Percentiles rank a stretch among this genome's conserved stretches.
These are phyloP conservation scores for Cataglyphis rosenhaueri DNA, from an alignment of 2,888 invertebrate genomes.

Conservation along the genomic window DNA sequence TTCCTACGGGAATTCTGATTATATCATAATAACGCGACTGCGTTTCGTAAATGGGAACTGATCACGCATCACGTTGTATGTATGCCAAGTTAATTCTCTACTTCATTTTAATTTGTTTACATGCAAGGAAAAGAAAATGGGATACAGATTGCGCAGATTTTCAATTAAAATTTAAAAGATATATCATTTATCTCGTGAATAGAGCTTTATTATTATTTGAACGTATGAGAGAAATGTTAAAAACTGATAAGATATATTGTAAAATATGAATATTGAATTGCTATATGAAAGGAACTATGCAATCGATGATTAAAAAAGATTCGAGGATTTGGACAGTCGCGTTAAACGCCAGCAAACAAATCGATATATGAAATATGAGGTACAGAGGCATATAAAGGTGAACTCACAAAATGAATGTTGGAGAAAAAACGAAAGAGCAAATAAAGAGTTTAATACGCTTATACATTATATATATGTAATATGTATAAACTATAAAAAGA, in stretches of 20 bases:
- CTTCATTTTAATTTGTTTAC: not conserved
- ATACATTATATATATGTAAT: no score
- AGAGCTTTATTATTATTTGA: not conserved
- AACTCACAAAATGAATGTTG: not conserved
- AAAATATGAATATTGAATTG: not conserved
- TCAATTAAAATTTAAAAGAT: not conserved
- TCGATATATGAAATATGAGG: not conserved
- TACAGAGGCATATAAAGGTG: not conserved
- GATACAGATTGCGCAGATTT: not conserved
- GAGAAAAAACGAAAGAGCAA: not conserved
- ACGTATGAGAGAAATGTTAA: not conserved
- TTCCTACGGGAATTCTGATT: conserved; percentile 8
- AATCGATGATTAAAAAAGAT: conserved; percentile 3
- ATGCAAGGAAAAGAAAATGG: conserved; percentile 15
- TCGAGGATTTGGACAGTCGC: not conserved
- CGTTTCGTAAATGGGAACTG: not conserved
- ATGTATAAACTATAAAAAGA: not conserved
- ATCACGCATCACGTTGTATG: not conserved
- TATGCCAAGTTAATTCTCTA: conserved; percentile 11
- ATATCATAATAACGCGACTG: conserved; percentile 20
- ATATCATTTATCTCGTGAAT: not conserved
- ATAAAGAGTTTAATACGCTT: not conserved
- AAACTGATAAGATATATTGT: not conserved
- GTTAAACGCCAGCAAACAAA: conserved; percentile 3
- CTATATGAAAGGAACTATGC: not conserved